Base-by-base conservation (phyloP, 1,140 invertebrate genomes). In the Heliconius melpomene region DNA sequence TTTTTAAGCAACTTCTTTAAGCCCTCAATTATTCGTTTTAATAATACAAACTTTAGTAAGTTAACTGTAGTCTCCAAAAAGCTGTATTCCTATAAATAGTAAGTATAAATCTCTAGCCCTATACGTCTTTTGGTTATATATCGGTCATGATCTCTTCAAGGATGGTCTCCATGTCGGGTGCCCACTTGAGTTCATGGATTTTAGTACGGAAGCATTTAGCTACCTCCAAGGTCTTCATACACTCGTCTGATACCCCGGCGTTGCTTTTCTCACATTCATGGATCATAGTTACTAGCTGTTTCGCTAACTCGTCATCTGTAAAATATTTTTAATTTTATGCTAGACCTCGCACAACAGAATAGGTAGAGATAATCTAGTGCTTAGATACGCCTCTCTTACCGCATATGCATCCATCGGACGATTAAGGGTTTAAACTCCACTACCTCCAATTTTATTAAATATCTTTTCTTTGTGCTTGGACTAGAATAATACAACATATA, bases 151-250 rank as follows among this genome's bases (percentile, higher is more conserved):
- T 75, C 60, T 92, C 90, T 29, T 84, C 86, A 0, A 92, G 60
- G 2, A 92, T 75, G 1, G 84, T 82, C 74, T 91, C 88, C 86
- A 93, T 89, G 72, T 83, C 84, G 0, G 91, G 91, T 1, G 90
- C 89, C 91, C 91, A 93, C 54, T 91, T 88, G 13, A 93, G 88
- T 23, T 85, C 81, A 38, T 91, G 90, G 20, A 93, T 93, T 79
- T 90, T 87, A 16, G 84, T 87, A 0, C 86, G 83, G 86, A 93
- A 93, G 66, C 91, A 93, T 46, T 92, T 92, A 52, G 90, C 82
- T 13, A 89, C 83, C 75, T 90, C 88, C 83, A 92, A 71, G 16
- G 83, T 82, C 40, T 79, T 82, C 29, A 57, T 57, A 77, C 91
- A 93, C 26, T 85, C 80, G 78, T 93, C 91, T 13, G 40, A 40